Percentiles rank a stretch among this genome's conserved stretches.
phyloP scores from a whole-genome alignment of 2,888 invertebrate genomes.

The Leptinotarsa haldemani region DNA sequence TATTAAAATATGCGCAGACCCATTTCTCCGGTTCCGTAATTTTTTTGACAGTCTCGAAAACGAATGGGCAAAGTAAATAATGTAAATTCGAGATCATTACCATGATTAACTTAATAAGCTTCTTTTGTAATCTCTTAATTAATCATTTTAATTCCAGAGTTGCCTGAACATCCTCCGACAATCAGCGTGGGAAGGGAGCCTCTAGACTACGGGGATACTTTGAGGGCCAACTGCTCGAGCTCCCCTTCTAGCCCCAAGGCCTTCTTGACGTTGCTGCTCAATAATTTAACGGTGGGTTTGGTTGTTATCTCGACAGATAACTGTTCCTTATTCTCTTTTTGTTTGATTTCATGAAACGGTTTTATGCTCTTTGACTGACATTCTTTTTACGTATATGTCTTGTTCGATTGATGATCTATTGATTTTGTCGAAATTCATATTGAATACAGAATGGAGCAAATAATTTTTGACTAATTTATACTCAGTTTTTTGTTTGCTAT shows the following conservation, averaged over 20 bases:
- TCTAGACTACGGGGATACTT: conserved; percentile 79
- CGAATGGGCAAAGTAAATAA: conserved; percentile 28
- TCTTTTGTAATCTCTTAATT: conserved; percentile 26
- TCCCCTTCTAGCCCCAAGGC: conserved; percentile 80
- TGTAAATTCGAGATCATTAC: conserved; percentile 33
- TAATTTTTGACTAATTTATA: no score
- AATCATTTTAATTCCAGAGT: conserved; percentile 67
- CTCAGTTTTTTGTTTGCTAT: no score
- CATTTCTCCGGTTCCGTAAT: neutral
- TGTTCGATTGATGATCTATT: no score
- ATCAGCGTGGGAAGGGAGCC: conserved; percentile 78
- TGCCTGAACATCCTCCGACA: conserved; percentile 76
- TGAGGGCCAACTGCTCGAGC: conserved; percentile 84
- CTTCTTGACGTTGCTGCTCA: conserved; percentile 80
- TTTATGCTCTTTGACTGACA: no score
- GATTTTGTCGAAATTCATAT: no score
- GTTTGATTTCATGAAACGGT: no score
- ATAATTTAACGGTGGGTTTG: conserved; percentile 78
- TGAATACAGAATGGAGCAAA: no score
- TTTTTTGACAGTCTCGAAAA: neutral
- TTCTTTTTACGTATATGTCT: no score
- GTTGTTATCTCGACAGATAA: neutral
- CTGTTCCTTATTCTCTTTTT: neutral
- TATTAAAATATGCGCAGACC: neutral
- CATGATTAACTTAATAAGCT: conserved; percentile 37